A percentile compares a stretch with the other conserved stretches of the same genome.
phyloP scores from a whole-genome alignment of 2,888 invertebrate genomes.

The Ormyrus labotus region DNA sequence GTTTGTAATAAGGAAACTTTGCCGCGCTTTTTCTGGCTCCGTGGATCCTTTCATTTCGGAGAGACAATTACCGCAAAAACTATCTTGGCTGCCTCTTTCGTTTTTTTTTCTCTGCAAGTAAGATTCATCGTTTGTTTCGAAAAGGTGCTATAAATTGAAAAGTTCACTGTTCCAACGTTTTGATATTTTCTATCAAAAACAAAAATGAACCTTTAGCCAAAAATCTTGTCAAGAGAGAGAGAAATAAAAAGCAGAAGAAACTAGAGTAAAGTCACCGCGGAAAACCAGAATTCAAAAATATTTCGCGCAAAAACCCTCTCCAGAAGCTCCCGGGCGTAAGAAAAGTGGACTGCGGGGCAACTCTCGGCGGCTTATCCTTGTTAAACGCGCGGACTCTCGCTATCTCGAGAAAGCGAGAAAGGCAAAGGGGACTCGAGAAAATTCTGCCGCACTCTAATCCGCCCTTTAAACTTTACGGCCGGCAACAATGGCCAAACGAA shows the following conservation, averaged over 20 bases:
- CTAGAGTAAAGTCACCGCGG: too few relatives aligned
- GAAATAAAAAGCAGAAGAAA: too few relatives aligned
- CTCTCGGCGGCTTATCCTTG: constrained; percentile 28
- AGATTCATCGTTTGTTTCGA: constrained; percentile 15
- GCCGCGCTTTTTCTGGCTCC: constrained; percentile 15
- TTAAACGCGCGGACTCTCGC: constrained; percentile 24
- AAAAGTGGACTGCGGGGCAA: too few relatives aligned
- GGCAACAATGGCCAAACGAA: constrained; percentile 60
- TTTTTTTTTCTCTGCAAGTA: neutral
- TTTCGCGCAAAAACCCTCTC: too few relatives aligned
- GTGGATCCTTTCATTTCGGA: constrained; percentile 19
- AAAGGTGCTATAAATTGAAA: constrained; percentile 7
- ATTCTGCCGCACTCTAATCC: constrained; percentile 55
- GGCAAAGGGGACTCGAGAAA: constrained; percentile 1
- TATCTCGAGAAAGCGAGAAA: constrained; percentile 13
- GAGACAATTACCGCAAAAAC: constrained; percentile 38
- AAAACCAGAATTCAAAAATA: too few relatives aligned
- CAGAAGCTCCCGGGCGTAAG: too few relatives aligned
- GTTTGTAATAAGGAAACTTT: constrained; percentile 38
- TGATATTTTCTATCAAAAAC: too few relatives aligned
- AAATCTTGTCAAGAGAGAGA: too few relatives aligned
- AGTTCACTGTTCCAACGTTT: too few relatives aligned
- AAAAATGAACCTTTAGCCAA: too few relatives aligned
- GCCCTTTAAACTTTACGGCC: constrained; percentile 61
- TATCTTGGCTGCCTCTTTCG: constrained; percentile 14